Percentiles rank a stretch among this genome's conserved stretches.
These are phyloP conservation scores for Nycteola revayana DNA, from an alignment of 2,888 invertebrate genomes.

Conservation along the genomic window DNA sequence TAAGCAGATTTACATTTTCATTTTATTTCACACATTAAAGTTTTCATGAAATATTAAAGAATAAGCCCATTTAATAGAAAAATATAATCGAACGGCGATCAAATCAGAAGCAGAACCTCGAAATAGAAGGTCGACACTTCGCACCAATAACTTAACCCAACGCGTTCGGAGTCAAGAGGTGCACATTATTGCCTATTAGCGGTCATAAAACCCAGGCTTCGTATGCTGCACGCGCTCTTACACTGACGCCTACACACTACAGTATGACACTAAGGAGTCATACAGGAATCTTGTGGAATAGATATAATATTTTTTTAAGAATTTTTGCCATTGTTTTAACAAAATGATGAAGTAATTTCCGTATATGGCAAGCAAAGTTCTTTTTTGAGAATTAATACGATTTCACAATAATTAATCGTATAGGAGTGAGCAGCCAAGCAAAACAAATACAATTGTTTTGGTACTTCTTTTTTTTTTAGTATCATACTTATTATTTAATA, in stretches of 20 bases:
- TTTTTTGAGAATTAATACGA: no score
- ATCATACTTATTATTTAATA: no score
- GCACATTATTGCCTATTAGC: constrained; percentile 58
- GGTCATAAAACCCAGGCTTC: constrained; percentile 47
- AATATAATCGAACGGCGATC: constrained; percentile 3
- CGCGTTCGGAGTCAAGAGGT: constrained; percentile 50
- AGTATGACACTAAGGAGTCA: constrained; percentile 25
- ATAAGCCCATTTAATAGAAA: no score
- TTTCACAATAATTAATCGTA: no score
- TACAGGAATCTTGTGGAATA: constrained; percentile 17
- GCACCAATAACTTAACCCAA: constrained; percentile 52
- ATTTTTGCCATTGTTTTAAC: no score
- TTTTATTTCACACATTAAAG: no score
- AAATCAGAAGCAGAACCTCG: constrained; percentile 8
- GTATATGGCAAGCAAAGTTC: no score
- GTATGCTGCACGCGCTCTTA: constrained; percentile 40
- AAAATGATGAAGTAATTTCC: constrained; percentile 3
- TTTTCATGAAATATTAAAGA: no score
- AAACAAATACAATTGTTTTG: no score
- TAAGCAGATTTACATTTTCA: constrained; percentile 1
- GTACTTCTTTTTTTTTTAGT: no score
- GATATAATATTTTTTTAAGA: no score
- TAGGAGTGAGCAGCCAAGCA: no score
- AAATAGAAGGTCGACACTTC: constrained; percentile 27
- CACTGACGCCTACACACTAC: constrained; percentile 39